Percentiles rank a stretch among this genome's conserved stretches.
Conservation (phyloP, 2,888 invertebrate genomes). For the Drosophila mimica region DNA sequence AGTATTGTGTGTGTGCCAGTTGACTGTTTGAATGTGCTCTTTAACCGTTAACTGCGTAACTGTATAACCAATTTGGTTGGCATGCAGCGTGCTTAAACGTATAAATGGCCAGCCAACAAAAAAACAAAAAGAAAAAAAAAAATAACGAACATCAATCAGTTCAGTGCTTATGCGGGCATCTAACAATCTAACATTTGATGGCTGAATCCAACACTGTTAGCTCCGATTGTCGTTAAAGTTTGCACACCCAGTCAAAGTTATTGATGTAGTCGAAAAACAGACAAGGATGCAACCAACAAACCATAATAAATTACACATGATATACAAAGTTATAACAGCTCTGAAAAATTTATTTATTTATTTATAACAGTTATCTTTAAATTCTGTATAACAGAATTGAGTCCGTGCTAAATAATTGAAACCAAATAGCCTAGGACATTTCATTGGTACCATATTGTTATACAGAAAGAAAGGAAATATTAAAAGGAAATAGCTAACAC, state of each 20-base stretch:
- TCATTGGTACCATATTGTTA: not conserved
- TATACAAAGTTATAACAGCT: not conserved
- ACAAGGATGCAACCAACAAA: not conserved
- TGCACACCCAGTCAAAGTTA: not conserved
- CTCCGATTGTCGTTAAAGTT: slow-evolving; percentile 1
- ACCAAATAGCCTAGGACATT: not conserved
- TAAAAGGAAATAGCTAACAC: not conserved
- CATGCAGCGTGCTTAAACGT: slow-evolving; percentile 5
- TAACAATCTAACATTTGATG: slow-evolving; percentile 8
- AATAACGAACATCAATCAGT: slow-evolving; percentile 10
- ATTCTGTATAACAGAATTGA: not conserved
- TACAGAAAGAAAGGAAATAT: not conserved
- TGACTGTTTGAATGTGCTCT: slow-evolving; percentile 1
- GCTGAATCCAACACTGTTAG: not conserved
- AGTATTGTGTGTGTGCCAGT: not conserved
- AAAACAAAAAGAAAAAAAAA: not conserved
- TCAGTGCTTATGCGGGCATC: slow-evolving; percentile 7
- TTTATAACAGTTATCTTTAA: not conserved
- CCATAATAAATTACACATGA: slow-evolving; percentile 8
- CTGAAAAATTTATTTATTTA: not conserved
- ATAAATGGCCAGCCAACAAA: slow-evolving; percentile 5
- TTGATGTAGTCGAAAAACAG: slow-evolving; percentile 3
- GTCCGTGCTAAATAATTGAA: not conserved
- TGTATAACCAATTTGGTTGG: slow-evolving; percentile 4
- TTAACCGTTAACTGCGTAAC: not conserved